These are phyloP conservation scores for Microcebus jonahi DNA, from an alignment of 2,113 vertebrate species.

Conservation along the genomic window DNA sequence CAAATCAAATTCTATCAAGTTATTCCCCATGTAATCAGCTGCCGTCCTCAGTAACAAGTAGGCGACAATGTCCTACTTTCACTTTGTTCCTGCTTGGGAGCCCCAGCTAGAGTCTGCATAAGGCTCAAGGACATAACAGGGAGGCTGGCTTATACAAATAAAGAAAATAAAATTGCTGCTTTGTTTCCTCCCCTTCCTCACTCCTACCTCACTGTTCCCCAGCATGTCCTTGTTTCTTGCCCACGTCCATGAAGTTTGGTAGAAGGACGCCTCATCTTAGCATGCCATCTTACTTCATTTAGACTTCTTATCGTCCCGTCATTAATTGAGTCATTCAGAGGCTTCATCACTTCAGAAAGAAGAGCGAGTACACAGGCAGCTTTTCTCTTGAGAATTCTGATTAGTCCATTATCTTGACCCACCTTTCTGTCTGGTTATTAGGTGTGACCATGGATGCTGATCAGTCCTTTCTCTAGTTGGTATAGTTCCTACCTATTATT, in stretches of 20 bases:
- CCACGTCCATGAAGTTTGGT: not conserved
- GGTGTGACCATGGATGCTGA: not conserved
- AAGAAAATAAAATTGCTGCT: not conserved
- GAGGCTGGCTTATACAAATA: not conserved
- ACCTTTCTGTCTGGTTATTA: not conserved
- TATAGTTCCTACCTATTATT: not conserved
- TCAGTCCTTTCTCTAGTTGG: not conserved
- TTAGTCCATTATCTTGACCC: not conserved
- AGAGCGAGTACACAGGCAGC: not conserved
- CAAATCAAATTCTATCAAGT: not conserved
- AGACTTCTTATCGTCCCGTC: not conserved
- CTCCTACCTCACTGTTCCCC: not conserved
- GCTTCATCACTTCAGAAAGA: not conserved
- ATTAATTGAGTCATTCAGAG: not conserved
- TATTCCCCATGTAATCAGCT: not conserved
- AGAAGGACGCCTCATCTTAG: not conserved
- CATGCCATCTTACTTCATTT: not conserved
- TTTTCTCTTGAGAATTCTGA: conserved; percentile 34
- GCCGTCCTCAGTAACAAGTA: not conserved
- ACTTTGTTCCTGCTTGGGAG: not conserved
- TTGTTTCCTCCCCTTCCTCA: not conserved
- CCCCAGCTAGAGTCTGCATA: not conserved
- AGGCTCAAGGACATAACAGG: not conserved
- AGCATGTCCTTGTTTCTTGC: not conserved
- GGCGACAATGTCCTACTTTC: not conserved